Evolutionary conservation across 2,888 invertebrate genomes (phyloP).

Genomic region (Creontiades dilutus): DNA sequence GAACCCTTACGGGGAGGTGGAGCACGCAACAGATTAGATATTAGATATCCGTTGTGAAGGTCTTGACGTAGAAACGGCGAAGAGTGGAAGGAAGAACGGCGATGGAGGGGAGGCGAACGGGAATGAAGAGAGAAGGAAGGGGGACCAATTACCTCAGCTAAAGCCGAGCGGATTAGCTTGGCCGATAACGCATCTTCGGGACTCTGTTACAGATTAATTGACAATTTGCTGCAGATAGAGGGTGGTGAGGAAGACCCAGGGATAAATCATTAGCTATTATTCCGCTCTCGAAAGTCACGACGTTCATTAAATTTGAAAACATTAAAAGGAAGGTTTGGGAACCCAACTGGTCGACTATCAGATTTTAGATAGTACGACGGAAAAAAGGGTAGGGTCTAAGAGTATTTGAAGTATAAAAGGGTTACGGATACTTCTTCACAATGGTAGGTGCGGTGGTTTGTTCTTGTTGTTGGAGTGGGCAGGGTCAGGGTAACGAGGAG

Average conservation of each 20-base stretch:
- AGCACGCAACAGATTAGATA: constrained; percentile 46
- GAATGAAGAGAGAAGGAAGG: not conserved
- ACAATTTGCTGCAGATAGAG: constrained; percentile 56
- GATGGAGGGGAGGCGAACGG: not conserved
- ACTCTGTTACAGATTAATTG: constrained; percentile 69
- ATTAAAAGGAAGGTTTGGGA: constrained; percentile 49
- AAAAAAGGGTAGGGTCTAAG: not conserved
- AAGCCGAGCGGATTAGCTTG: constrained; percentile 53
- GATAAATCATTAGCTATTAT: constrained; percentile 70
- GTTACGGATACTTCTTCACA: constrained; percentile 19
- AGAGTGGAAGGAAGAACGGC: not conserved
- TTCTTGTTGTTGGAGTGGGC: not conserved
- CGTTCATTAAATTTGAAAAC: constrained; percentile 68
- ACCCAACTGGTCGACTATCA: constrained; percentile 29
- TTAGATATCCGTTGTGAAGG: constrained; percentile 38
- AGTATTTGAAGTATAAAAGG: not conserved
- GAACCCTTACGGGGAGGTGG: not conserved
- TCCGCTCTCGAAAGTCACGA: constrained; percentile 61
- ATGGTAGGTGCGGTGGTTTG: not conserved
- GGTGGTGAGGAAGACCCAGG: not conserved
- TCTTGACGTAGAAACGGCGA: not conserved
- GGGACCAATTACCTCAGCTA: constrained; percentile 59
- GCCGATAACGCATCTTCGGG: constrained; percentile 68
- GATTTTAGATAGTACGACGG: constrained; percentile 34
- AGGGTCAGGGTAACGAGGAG: not conserved